These are phyloP conservation scores for Lerema accius DNA, from an alignment of 1,140 invertebrate genomes.

Conservation along the genomic window DNA sequence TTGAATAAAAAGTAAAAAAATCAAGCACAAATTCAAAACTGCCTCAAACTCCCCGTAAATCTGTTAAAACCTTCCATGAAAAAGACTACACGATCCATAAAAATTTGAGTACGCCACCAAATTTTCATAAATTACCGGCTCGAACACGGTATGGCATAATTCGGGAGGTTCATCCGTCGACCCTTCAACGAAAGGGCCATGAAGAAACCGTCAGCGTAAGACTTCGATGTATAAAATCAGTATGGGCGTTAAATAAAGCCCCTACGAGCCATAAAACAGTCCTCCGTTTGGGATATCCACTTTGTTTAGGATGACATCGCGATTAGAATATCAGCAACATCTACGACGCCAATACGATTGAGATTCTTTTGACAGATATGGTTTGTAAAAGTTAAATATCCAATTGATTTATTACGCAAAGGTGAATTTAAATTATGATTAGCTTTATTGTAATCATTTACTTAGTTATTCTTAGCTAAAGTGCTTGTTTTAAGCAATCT, in stretches of 20 bases:
- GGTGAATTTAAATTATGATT: no score
- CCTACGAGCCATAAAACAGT: conserved; percentile 59
- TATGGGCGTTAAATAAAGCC: conserved; percentile 67
- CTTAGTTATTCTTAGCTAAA: no score
- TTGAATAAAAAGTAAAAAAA: no score
- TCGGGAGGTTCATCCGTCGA: conserved; percentile 28
- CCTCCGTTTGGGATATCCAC: conserved; percentile 44
- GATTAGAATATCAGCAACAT: conserved; percentile 40
- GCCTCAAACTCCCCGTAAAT: no score
- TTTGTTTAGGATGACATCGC: conserved; percentile 47
- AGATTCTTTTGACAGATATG: background rate
- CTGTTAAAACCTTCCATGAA: background rate
- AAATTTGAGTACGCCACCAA: conserved; percentile 18
- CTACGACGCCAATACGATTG: conserved; percentile 1
- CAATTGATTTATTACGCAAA: no score
- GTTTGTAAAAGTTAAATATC: no score
- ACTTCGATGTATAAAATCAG: conserved; percentile 62
- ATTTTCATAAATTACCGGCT: conserved; percentile 31
- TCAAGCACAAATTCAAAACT: no score
- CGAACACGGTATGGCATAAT: conserved; percentile 28
- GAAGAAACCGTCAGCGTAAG: conserved; percentile 33
- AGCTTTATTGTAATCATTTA: no score
- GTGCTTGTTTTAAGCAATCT: no score
- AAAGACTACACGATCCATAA: conserved; percentile 8
- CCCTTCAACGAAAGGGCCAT: conserved; percentile 31